Base-by-base conservation (phyloP, 1,140 invertebrate species). In the Drosophila yakuba region DNA sequence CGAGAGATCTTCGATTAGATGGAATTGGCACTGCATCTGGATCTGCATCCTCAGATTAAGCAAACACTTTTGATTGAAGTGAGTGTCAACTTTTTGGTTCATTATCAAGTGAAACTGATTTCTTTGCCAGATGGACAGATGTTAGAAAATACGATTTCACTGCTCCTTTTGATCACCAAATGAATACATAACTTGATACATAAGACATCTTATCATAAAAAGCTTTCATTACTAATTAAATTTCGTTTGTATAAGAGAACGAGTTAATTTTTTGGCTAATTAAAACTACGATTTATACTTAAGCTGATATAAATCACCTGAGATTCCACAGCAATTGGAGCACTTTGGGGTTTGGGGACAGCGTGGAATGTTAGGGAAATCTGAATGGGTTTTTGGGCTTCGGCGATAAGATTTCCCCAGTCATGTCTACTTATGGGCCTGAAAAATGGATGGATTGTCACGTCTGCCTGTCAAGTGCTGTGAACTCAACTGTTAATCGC, bases 361-460 rank as follows among this genome's bases (percentile, higher is more conserved):
- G 14, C 17, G 15, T 57, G 64, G 63, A 69, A 66, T 54, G 63
- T 51, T 47, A 50, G 4, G 20, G 28, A 71, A 69, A 71, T 58
- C 67, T 69, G 51, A 57, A 69, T 57, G 51, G 67, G 67, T 32
- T 48, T 52, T 56, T 10, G 7, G 63, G 35, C 38, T 15, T 25
- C 60, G 20, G 43, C 43, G 67, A 71, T 69, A 71, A 71, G 67
- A 71, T 71, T 71, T n/a, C 23, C 17, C 4, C 35, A 58, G 64
- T 71, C 64, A 58, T 48, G 67, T 71, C 67, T 57, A 69, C 67
- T 69, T 56, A 58, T 39, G 51, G 67, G 67, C 32, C 45, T 71
- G 20, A 35, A 41, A 69, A 71, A 71, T 71, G 51, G 64, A 71
- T 71, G 64, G 57, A 71, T 71, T 71, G 67, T 50, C 67, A 71